A percentile compares a stretch with the other conserved stretches of the same genome.
phyloP scores from a whole-genome alignment of 1,140 invertebrate genomes.

The Drosophila kepulauana region DNA sequence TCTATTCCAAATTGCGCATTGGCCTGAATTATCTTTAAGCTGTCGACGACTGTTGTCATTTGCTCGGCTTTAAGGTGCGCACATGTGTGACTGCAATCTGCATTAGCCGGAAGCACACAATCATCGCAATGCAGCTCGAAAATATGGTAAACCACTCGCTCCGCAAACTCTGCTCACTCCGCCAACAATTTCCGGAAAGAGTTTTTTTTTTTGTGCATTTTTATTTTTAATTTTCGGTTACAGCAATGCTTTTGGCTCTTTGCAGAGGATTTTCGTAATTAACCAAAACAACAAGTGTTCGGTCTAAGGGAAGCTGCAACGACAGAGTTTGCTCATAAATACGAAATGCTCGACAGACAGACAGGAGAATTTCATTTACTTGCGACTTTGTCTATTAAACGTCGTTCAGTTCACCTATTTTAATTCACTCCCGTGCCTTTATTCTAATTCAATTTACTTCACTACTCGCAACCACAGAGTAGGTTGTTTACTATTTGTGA shows the following conservation, averaged over 20 bases:
- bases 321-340: slow-evolving; percentile 21
- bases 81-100: slow-evolving; percentile 55
- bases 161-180: slow-evolving; percentile 33
- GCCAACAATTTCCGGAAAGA: slow-evolving; percentile 31
- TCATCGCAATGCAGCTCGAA: slow-evolving; percentile 62
- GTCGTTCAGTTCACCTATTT: slow-evolving; percentile 47
- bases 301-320: slow-evolving; percentile 55
- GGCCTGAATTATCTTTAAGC: slow-evolving; percentile 48
- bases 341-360: slow-evolving; percentile 50
- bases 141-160: slow-evolving; percentile 14
- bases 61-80: neutral
- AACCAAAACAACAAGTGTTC: slow-evolving; percentile 67
- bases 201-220: neutral
- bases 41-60: slow-evolving; percentile 40
- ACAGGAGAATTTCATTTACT: slow-evolving; percentile 62
- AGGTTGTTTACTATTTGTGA: no score
- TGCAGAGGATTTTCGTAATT: slow-evolving; percentile 52
- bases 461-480: no score
- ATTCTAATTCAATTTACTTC: no score
- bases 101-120: slow-evolving; percentile 67
- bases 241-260: no score
- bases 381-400: slow-evolving; percentile 46
- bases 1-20: slow-evolving; percentile 42
- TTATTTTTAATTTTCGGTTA: slow-evolving; percentile 17
- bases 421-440: no score